Base-by-base conservation (phyloP, 2,888 invertebrate genomes). In the Eugnorisma glareosa region DNA sequence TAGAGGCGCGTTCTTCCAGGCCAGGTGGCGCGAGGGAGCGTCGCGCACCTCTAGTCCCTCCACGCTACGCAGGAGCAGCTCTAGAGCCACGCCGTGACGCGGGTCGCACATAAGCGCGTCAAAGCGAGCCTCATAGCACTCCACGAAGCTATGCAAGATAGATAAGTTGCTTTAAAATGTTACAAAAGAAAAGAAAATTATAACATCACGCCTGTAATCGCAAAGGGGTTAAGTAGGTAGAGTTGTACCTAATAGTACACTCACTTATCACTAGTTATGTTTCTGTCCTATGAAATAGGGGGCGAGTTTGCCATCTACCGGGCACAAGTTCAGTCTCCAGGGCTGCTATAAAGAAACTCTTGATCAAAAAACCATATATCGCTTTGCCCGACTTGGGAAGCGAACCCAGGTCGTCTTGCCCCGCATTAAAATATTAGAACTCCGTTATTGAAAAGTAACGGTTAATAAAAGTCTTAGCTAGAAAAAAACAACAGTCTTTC, bases 11-110 rank as follows among this genome's bases (percentile, higher is more conserved):
- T 18, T 54, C 69, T 70, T 77, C 93, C 92, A 92, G 1, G 90
- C 87, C 73, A 96, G 91, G 79, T 96, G 96, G 0, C 96, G 84
- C 13, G 95, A 95, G 2, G 96, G 96, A 82, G 91, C 83, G 92
- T 97, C 92, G 87, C 94, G 90, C 81, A 96, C 92, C 88, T 96
- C 91, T 84, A 99, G 97, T 54, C 98, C 98, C 18, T 98, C 97
- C 18, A 99, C 97, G 93, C 98, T 99, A 70, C 99, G 98, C 43
- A 99, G 97, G 74, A 99, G 96, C 95, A 99, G 98, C 93, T 99
- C 99, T 75, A 99, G 94, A 0, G 99, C 98, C 28, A 99, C 99
- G 8, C 99, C 99, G 78, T 95, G 97, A 6, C 97, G 97, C 0
- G 89, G 43, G 89, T 97, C 97, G n/a, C 98, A 93, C 24, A 96